phyloP scores from a whole-genome alignment of 1,140 invertebrate genomes.

The Asbolus verrucosus region DNA sequence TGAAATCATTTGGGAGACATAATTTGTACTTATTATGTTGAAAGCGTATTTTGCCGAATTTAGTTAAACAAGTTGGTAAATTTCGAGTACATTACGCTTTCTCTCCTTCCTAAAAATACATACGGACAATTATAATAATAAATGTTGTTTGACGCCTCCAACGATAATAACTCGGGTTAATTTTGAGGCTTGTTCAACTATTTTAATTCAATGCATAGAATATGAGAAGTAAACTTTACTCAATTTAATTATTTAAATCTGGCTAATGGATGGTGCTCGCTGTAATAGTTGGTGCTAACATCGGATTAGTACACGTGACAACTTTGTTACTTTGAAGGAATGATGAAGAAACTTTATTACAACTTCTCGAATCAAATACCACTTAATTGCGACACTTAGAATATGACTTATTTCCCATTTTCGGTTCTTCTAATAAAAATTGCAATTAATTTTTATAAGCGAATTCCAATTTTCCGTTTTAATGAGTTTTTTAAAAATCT shows the following conservation, averaged over 20 bases:
- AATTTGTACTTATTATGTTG: conserved; percentile 18
- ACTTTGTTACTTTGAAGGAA: neutral
- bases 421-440: conserved; percentile 2
- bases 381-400: neutral
- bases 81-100: no score
- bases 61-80: conserved; percentile 15
- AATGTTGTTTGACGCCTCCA: no score
- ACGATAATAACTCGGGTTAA: neutral
- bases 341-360: neutral
- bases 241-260: conserved; percentile 29
- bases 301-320: conserved; percentile 15
- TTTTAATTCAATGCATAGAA: conserved; percentile 11
- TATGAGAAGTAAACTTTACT: conserved; percentile 21
- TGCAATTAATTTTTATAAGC: conserved; percentile 6
- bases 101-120: no score
- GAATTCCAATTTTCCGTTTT: neutral
- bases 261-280: conserved; percentile 6
- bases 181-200: neutral
- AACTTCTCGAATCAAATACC: neutral
- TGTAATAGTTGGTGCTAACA: conserved; percentile 2
- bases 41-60: neutral
- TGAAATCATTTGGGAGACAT: conserved; percentile 21
- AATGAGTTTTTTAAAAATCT: neutral
- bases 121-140: no score
- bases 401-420: neutral